Evolutionary conservation across 2,888 invertebrate genomes (phyloP).

Genomic region (Drosophila merina): DNA sequence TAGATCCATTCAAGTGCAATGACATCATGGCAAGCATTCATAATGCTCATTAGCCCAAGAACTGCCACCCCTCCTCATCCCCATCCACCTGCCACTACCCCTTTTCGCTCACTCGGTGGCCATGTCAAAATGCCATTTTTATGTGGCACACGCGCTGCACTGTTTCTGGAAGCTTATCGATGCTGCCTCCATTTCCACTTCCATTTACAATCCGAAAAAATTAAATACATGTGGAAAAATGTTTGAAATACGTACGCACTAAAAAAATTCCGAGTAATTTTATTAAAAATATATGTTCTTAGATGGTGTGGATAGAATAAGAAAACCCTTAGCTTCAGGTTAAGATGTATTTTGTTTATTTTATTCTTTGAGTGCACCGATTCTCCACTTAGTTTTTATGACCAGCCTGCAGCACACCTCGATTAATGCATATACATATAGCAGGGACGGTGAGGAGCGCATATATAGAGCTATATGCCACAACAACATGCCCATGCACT

Average conservation of each 20-base stretch:
- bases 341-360: not conserved
- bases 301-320: too few relatives aligned
- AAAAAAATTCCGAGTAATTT: too few relatives aligned
- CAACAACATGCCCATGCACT: constrained; percentile 71
- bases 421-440: constrained; percentile 43
- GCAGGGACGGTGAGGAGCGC: constrained; percentile 15
- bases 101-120: constrained; percentile 47
- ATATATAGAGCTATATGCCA: constrained; percentile 35
- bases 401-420: constrained; percentile 53
- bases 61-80: constrained; percentile 1
- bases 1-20: constrained; percentile 55
- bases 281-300: too few relatives aligned
- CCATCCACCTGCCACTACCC: constrained; percentile 7
- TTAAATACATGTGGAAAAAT: not conserved
- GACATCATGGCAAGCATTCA: constrained; percentile 59
- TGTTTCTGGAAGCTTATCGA: constrained; percentile 57
- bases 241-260: too few relatives aligned
- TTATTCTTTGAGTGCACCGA: constrained; percentile 32
- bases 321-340: not conserved
- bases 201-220: constrained; percentile 12
- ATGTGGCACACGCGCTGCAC: constrained; percentile 53
- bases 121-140: constrained; percentile 55
- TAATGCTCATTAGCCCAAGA: constrained; percentile 56
- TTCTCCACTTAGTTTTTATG: constrained; percentile 46
- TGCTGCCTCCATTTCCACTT: constrained; percentile 28